phyloP scores from a whole-genome alignment of 2,888 invertebrate genomes.

The Noctua pronuba region DNA sequence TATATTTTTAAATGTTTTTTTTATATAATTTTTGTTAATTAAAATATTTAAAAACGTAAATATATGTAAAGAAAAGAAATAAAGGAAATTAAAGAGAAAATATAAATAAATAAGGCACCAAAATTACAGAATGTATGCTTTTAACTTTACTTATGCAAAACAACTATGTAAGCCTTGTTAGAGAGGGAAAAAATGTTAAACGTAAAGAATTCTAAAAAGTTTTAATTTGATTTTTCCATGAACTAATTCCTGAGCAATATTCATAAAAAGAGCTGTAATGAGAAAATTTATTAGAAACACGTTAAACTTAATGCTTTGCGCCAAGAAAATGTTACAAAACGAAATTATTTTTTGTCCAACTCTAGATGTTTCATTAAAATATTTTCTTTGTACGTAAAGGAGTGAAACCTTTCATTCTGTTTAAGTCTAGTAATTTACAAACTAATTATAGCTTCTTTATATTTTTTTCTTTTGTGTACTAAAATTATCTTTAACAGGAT shows the following conservation, averaged over 20 bases:
- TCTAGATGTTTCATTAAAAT: constrained; percentile 63
- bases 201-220: constrained; percentile 17
- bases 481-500: not conserved
- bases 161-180: not conserved
- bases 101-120: not conserved
- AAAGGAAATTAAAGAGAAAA: too few relatives aligned
- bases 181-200: not conserved
- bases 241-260: constrained; percentile 31
- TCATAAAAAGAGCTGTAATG: constrained; percentile 63
- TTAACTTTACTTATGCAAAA: not conserved
- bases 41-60: too few relatives aligned
- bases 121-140: constrained; percentile 7
- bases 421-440: constrained; percentile 23
- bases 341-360: constrained; percentile 62
- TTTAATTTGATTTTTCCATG: constrained; percentile 35
- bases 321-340: constrained; percentile 60
- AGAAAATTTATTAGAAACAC: constrained; percentile 71
- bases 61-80: too few relatives aligned
- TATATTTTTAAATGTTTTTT: too few relatives aligned
- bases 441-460: not conserved
- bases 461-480: not conserved
- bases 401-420: constrained; percentile 49
- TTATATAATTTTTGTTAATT: too few relatives aligned
- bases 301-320: constrained; percentile 69
- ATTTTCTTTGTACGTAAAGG: constrained; percentile 51